Evolutionary conservation across 2,113 vertebrate genomes (phyloP).

Genomic region (Brienomyrus brachyistius): DNA sequence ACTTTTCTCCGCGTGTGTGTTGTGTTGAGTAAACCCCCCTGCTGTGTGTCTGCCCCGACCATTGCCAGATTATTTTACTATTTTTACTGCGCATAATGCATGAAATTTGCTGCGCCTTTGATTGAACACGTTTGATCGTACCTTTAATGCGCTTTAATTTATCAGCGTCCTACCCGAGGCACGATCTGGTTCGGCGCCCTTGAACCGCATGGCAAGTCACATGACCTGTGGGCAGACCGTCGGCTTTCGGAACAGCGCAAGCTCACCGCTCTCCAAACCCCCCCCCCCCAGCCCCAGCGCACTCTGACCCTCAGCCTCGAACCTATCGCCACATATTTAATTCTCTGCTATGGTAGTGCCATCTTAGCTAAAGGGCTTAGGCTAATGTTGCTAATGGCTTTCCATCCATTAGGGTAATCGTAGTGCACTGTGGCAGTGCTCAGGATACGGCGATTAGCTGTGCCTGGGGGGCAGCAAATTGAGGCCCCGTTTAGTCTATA

Average conservation of each 20-base stretch:
- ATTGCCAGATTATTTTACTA: neutral
- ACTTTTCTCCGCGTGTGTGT: neutral
- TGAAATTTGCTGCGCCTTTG: neutral
- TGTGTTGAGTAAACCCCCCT: neutral
- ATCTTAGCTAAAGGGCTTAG: neutral
- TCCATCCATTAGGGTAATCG: constrained; percentile 4
- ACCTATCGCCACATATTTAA: neutral
- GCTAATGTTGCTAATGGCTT: neutral
- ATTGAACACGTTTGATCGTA: neutral
- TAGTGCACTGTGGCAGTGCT: too few relatives aligned
- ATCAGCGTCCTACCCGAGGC: neutral
- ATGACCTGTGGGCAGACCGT: neutral
- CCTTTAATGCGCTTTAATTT: neutral
- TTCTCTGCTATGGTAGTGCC: neutral
- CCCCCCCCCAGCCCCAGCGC: neutral
- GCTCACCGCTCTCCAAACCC: neutral
- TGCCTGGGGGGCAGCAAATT: neutral
- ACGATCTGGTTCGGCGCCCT: neutral
- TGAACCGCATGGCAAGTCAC: neutral
- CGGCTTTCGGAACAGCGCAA: neutral
- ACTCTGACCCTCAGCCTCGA: neutral
- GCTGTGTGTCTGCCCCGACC: neutral
- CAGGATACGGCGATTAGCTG: neutral
- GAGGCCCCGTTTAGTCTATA: neutral
- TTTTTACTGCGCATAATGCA: neutral